These are phyloP conservation scores for Petroica traversi DNA, from an alignment of 2,113 vertebrate species.

Conservation along the genomic window DNA sequence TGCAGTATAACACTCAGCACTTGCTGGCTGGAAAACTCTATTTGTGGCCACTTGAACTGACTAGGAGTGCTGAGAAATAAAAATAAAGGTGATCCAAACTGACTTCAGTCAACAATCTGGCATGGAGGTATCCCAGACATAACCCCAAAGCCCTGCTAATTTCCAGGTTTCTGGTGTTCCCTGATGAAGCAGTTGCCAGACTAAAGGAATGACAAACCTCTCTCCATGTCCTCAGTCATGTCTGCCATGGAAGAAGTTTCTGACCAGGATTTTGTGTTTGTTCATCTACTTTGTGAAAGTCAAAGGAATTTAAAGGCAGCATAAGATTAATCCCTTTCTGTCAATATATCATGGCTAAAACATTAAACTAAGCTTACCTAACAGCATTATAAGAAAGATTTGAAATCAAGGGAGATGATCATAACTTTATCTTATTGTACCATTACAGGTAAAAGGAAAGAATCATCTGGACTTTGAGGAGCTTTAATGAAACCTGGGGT, in stretches of 20 bases:
- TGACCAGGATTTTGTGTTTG: background rate
- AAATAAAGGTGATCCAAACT: background rate
- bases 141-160: background rate
- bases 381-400: background rate
- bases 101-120: background rate
- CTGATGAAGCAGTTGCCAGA: background rate
- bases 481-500: background rate
- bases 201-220: background rate
- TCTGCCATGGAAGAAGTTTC: background rate
- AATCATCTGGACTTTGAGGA: background rate
- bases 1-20: background rate
- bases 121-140: background rate
- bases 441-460: background rate
- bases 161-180: background rate
- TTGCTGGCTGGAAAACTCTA: background rate
- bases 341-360: background rate
- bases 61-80: background rate
- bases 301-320: background rate
- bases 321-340: background rate
- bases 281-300: background rate
- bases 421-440: background rate
- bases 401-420: background rate
- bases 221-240: rapidly evolving
- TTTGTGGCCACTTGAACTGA: background rate
- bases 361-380: background rate